phyloP scores from a whole-genome alignment of 2,797 vertebrate species.

The Synanceia verrucosa region DNA sequence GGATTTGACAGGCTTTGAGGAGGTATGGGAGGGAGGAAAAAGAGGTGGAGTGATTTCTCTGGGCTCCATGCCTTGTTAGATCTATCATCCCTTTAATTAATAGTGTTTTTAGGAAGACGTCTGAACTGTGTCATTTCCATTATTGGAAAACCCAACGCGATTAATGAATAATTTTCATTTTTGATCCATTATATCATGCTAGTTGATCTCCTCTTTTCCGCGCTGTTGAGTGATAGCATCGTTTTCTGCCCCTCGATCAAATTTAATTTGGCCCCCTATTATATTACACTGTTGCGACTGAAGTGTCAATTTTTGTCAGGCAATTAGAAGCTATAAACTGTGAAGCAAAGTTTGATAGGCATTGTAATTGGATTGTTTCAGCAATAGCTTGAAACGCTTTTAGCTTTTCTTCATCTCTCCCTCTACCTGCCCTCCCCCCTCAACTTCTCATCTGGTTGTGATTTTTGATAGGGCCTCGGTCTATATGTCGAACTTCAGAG shows the following conservation, averaged over 20 bases:
- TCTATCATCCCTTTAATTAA: constrained; percentile 99
- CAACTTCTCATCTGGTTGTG: constrained; percentile 75
- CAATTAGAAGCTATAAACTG: constrained; percentile 99
- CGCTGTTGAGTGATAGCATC: constrained; percentile 94
- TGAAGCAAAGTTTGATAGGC: constrained; percentile 99
- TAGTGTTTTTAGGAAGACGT: constrained; percentile 99
- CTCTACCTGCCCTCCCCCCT: constrained; percentile 62
- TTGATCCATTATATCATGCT: constrained; percentile 96
- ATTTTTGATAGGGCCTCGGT: constrained; percentile 81
- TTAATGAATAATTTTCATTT: constrained; percentile 99
- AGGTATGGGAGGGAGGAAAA: constrained; percentile 23
- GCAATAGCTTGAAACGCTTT: constrained; percentile 93
- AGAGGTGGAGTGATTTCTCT: constrained; percentile 77
- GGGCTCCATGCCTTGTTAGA: constrained; percentile 95
- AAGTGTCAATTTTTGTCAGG: constrained; percentile 99
- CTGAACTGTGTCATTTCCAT: constrained; percentile 99
- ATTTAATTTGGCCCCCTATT: constrained; percentile 99
- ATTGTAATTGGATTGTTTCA: constrained; percentile 99
- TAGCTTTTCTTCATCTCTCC: constrained; percentile 73
- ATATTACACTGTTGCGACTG: constrained; percentile 99
- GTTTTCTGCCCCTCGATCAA: constrained; percentile 99
- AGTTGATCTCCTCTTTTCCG: constrained; percentile 94
- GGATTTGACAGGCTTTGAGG: constrained; percentile 30
- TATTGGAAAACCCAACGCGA: constrained; percentile 95
- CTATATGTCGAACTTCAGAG: constrained; percentile 76